Conservation (phyloP, 2,888 invertebrate genomes). For the Phortica okadai region DNA sequence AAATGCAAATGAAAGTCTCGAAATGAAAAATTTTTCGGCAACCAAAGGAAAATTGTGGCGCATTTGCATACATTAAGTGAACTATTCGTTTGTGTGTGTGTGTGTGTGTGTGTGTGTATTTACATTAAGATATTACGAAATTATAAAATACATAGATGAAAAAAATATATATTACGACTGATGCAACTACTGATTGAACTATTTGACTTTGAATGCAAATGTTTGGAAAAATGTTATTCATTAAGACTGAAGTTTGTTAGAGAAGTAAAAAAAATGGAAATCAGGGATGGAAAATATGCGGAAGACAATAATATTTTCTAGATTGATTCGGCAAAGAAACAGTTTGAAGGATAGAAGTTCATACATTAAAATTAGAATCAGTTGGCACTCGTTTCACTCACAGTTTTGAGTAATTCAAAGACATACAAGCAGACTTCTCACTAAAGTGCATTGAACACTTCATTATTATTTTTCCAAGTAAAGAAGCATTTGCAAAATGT, state of each 20-base stretch:
- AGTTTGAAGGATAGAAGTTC: no score
- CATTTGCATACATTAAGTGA: slow-evolving; percentile 20
- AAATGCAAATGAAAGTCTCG: slow-evolving; percentile 18
- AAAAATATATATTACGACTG: neutral
- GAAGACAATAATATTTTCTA: no score
- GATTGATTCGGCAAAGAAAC: no score
- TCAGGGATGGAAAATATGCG: no score
- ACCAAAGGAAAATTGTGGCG: neutral
- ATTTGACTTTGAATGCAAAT: neutral
- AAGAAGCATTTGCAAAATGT: slow-evolving; percentile 6
- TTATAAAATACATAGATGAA: neutral
- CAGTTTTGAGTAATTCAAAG: neutral
- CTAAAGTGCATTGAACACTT: slow-evolving; percentile 9
- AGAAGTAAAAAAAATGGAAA: neutral
- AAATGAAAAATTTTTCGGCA: slow-evolving; percentile 14
- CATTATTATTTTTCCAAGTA: neutral
- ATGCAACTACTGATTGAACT: neutral
- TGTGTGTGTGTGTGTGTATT: neutral
- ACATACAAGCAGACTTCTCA: neutral
- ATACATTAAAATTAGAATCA: no score
- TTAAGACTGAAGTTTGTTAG: neutral
- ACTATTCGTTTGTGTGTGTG: neutral
- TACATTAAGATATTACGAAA: neutral
- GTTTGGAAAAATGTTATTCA: neutral
- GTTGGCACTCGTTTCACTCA: no score